phyloP scores from a whole-genome alignment of 1,140 invertebrate genomes.

The Pogonognathellus flavescens region DNA sequence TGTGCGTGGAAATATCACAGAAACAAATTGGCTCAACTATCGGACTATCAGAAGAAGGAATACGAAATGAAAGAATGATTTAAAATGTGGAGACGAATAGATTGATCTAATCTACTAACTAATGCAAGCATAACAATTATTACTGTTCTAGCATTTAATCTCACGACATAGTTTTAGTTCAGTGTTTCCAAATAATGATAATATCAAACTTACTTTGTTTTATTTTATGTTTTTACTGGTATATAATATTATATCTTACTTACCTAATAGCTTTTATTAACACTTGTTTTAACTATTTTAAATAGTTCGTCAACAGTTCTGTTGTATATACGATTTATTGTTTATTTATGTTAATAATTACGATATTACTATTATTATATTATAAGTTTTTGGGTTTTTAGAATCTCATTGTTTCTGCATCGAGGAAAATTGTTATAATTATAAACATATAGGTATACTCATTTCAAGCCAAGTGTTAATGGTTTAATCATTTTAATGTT shows the following conservation, averaged over 20 bases:
- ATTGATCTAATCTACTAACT: background rate
- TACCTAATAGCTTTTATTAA: background rate
- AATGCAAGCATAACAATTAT: background rate
- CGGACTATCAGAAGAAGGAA: constrained; percentile 30
- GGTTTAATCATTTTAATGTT: background rate
- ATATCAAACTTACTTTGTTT: too few relatives aligned
- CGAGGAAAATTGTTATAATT: background rate
- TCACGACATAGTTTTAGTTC: too few relatives aligned
- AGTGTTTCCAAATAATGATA: too few relatives aligned
- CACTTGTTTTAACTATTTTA: background rate
- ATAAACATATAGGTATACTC: background rate
- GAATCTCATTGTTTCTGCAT: constrained; percentile 32
- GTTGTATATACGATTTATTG: background rate
- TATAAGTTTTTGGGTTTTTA: background rate
- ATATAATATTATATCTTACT: too few relatives aligned
- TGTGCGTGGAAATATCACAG: constrained; percentile 21
- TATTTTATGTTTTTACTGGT: background rate
- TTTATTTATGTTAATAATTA: constrained; percentile 1
- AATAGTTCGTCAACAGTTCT: too few relatives aligned
- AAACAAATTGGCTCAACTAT: constrained; percentile 32
- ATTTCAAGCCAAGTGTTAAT: background rate
- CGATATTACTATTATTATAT: background rate
- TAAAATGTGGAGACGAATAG: background rate
- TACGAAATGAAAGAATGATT: background rate
- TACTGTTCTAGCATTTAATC: too few relatives aligned